phyloP scores from a whole-genome alignment of 2,797 vertebrate species.

The Propithecus perrieri region DNA sequence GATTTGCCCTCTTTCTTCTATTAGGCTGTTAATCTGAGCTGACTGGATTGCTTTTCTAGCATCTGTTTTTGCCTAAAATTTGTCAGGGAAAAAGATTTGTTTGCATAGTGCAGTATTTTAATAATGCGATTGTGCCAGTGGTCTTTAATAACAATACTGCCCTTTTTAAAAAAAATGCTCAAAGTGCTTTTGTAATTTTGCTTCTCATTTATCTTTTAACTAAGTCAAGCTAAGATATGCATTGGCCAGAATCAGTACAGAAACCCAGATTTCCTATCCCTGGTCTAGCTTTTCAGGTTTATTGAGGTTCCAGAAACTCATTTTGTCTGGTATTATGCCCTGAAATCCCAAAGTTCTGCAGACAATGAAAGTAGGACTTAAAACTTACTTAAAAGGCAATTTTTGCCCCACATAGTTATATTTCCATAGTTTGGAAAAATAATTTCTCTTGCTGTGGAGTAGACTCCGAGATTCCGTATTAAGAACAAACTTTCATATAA shows the following conservation, averaged over 20 bases:
- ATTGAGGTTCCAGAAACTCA: not conserved
- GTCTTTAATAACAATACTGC: constrained; percentile 13
- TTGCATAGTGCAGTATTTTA: constrained; percentile 49
- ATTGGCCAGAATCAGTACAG: not conserved
- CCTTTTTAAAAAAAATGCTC: not conserved
- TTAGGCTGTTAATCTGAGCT: constrained; percentile 45
- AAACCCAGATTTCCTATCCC: not conserved
- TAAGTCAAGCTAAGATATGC: not conserved
- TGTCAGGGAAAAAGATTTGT: not conserved
- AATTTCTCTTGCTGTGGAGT: not conserved
- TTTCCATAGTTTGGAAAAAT: not conserved
- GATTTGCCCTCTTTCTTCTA: constrained; percentile 59
- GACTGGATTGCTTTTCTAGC: constrained; percentile 41
- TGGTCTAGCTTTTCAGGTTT: not conserved
- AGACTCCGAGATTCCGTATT: not conserved
- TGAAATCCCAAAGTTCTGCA: not conserved
- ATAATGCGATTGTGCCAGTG: not conserved
- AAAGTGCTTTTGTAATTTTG: not conserved
- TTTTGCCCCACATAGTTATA: not conserved
- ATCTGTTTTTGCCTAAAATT: constrained; percentile 54
- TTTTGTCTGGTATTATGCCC: not conserved
- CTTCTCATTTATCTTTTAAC: not conserved
- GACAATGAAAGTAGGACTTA: not conserved
- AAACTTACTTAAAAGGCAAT: not conserved
- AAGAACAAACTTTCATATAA: not conserved